Percentiles rank a stretch among this genome's conserved stretches.
phyloP scores from a whole-genome alignment of 2,888 invertebrate genomes.

The Euplexia lucipara region DNA sequence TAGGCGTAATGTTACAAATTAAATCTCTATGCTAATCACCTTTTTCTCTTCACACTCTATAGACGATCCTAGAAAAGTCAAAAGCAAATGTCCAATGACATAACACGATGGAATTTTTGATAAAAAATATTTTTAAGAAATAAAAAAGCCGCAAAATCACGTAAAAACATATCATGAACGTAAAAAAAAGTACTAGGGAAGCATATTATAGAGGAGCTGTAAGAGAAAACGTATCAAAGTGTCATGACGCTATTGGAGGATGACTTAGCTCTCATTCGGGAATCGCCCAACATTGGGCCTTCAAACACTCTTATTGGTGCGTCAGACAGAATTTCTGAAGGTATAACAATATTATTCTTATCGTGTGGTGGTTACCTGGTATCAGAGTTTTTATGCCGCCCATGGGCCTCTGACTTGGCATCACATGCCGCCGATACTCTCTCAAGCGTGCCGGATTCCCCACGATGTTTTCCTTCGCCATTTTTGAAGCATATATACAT shows the following conservation, averaged over 20 bases:
- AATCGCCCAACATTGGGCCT: slow-evolving; percentile 8
- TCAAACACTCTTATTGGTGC: slow-evolving; percentile 13
- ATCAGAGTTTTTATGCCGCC: too few relatives aligned
- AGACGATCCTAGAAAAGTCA: not conserved
- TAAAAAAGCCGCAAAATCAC: not conserved
- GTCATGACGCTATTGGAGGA: slow-evolving; percentile 37
- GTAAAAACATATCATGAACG: not conserved
- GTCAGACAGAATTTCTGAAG: slow-evolving; percentile 14
- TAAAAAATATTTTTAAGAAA: not conserved
- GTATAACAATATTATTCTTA: too few relatives aligned
- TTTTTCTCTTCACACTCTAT: not conserved
- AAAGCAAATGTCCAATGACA: not conserved
- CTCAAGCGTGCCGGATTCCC: too few relatives aligned
- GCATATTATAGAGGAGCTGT: not conserved
- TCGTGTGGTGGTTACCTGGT: too few relatives aligned
- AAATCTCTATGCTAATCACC: too few relatives aligned
- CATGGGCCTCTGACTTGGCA: too few relatives aligned
- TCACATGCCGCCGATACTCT: too few relatives aligned
- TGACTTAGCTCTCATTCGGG: slow-evolving; percentile 21
- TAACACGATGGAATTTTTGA: not conserved
- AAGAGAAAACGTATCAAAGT: not conserved
- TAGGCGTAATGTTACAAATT: too few relatives aligned
- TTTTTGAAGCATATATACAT: too few relatives aligned
- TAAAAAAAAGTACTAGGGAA: not conserved
- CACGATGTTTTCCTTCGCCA: too few relatives aligned